Base-by-base conservation (phyloP, 2,797 vertebrate species). In the Astyanax mexicanus region DNA sequence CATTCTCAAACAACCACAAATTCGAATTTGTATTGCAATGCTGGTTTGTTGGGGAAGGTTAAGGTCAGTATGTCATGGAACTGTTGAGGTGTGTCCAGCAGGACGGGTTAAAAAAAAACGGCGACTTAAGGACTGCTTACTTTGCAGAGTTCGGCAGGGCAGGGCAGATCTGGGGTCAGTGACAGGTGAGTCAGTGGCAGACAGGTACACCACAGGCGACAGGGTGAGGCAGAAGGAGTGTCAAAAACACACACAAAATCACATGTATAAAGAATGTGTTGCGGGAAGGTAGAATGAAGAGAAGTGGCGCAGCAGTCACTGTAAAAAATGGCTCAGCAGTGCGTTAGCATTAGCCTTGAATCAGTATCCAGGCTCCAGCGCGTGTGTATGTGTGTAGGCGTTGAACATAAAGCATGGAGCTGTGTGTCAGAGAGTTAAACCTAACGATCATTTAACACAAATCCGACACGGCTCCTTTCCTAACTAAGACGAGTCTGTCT, bases 261-360 rank as follows among this genome's bases (percentile, higher is more conserved):
- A 57, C n/a, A 23, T 10, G 64, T 10, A 60, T 19, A 37, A 61
- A 38, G 29, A 61, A 61, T 27, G 54, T 32, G 27, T 37, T 19
- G 21, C 35, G 21, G 21, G 8, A 58, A 15, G 19, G 27, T 17
- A 25, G 11, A 55, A 38, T 54, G 60, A 55, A 51, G 32, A 75
- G 57, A 70, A 60, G 72, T 83, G 66, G 58, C 67, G 44, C 60
- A 51, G 52, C 67, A 76, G 80, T 70, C 78, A 83, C 44, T 58
- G 4, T n/a, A 45, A 44, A 51, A 74, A 49, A 77, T 37, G 52
- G 74, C 70, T 77, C 66, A 79, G 71, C 29, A 32, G 17, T 57
- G 49, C 25, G 42, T 79, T 60, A 55, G 38, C 44, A 60, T 55
- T 57, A 42, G 17, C 69, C 66, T 19, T 27, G 55, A 29, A 21